Evolutionary conservation across 2,113 vertebrate genomes (phyloP), one percentile per base, ranked within the genome.

Genomic region (zebrafish (Danio rerio)): DNA sequence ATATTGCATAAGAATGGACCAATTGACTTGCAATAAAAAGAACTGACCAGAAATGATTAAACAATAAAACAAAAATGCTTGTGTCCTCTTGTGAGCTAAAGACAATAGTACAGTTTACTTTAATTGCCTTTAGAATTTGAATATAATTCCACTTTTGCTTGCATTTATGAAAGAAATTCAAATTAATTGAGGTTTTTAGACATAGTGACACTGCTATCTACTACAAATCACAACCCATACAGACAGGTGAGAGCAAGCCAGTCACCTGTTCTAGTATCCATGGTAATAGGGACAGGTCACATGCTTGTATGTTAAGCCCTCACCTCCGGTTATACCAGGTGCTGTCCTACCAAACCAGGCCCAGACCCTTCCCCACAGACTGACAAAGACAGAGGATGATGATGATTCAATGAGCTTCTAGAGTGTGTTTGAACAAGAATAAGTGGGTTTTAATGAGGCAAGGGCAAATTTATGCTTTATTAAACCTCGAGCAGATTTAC

Each of bases 281-380:
- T 47, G 47, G 80, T 45, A 80, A 78, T 80, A 55, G 43, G 59
- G 11, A 61, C 50, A 73, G 65, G 55, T 81, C 70, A 58, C 61
- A 72, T 63, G 49, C 66, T 72, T 77, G 40, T 53, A 40, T 18
- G 59, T 53, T 43, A 16, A 18, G 2, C 18, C 73, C 84, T 84
- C 81, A 72, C 61, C 68, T 69, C 73, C 52, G 76, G 71, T 42
- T 78, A 81, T 83, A 83, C 43, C 77, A 83, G 53, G 73, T 78
- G 74, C 53, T 43, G 49, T 12, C 5, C 47, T 52, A 50, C 55
- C 31, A 13, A 79, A 21, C 75, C 61, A 10, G 50, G 71, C 12
- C 58, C 45, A 50, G 21, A 56, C 40, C 31, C 31, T 31, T 31
- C 42, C 42, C 10, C 47, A 49, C 15, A 58, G 13, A 50, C 47